Conservation (phyloP, 1,140 invertebrate genomes). For the Drosophila pectinifera region DNA sequence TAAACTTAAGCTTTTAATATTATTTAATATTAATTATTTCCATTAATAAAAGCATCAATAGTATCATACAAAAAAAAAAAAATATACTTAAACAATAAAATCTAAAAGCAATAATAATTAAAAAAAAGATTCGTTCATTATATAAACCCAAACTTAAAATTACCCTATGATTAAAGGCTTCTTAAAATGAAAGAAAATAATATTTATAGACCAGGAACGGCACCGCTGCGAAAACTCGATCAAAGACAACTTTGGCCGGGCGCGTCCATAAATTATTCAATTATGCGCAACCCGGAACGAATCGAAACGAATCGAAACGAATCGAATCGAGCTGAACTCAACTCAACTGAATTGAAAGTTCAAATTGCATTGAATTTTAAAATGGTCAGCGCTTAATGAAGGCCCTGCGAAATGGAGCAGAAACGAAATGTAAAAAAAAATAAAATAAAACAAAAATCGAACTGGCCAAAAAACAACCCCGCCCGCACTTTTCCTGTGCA, state of each 20-base stretch:
- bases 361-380: constrained; percentile 82
- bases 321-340: constrained; percentile 40
- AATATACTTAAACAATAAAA: neutral
- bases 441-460: constrained; percentile 28
- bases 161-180: neutral
- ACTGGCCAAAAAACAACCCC: constrained; percentile 18
- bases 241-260: constrained; percentile 65
- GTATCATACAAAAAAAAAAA: neutral
- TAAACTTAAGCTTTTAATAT: no score
- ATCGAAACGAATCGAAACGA: constrained; percentile 42
- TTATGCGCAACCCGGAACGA: constrained; percentile 66
- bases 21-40: no score
- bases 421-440: constrained; percentile 42
- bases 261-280: constrained; percentile 77
- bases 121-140: no score
- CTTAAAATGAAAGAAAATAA: constrained; percentile 9
- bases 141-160: neutral
- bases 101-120: neutral
- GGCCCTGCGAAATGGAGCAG: constrained; percentile 66
- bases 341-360: constrained; percentile 57
- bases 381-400: constrained; percentile 78
- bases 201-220: constrained; percentile 15
- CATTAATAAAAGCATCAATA: no score
- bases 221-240: constrained; percentile 46
- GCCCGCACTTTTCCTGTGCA: constrained; percentile 30